Evolutionary conservation across 2,888 invertebrate species (phyloP).

Genomic region (Euzophera pinguis): DNA sequence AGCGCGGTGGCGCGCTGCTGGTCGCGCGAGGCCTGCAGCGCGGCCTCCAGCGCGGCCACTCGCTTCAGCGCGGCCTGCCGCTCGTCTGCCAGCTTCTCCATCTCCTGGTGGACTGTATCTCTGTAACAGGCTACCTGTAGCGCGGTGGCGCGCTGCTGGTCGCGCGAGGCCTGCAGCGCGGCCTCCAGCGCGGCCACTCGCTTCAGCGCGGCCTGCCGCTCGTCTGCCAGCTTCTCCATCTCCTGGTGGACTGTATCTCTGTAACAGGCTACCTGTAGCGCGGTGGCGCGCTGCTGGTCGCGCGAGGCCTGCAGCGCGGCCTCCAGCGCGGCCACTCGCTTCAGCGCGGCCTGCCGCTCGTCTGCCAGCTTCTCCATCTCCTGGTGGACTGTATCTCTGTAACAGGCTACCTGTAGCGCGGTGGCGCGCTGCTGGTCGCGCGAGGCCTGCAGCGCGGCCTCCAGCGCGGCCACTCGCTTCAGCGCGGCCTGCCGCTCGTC

Average conservation of each 20-base stretch:
- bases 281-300: constrained; percentile 72
- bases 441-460: constrained; percentile 83
- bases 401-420: constrained; percentile 54
- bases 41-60: constrained; percentile 87
- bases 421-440: constrained; percentile 73
- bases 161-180: constrained; percentile 79
- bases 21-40: constrained; percentile 77
- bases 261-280: constrained; percentile 50
- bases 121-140: constrained; percentile 73
- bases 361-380: constrained; percentile 98
- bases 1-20: constrained; percentile 74
- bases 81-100: constrained; percentile 97
- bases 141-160: constrained; percentile 73
- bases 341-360: constrained; percentile 89
- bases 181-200: constrained; percentile 88
- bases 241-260: constrained; percentile 62
- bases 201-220: constrained; percentile 88
- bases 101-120: constrained; percentile 97
- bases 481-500: constrained; percentile 92
- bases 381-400: no score
- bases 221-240: constrained; percentile 97
- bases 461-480: constrained; percentile 87
- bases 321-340: constrained; percentile 88
- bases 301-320: constrained; percentile 81
- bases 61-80: constrained; percentile 88